Evolutionary conservation across 2,113 vertebrate species (phyloP), one percentile per base, ranked within the genome.

Genomic region (Copsychus sechellarum): DNA sequence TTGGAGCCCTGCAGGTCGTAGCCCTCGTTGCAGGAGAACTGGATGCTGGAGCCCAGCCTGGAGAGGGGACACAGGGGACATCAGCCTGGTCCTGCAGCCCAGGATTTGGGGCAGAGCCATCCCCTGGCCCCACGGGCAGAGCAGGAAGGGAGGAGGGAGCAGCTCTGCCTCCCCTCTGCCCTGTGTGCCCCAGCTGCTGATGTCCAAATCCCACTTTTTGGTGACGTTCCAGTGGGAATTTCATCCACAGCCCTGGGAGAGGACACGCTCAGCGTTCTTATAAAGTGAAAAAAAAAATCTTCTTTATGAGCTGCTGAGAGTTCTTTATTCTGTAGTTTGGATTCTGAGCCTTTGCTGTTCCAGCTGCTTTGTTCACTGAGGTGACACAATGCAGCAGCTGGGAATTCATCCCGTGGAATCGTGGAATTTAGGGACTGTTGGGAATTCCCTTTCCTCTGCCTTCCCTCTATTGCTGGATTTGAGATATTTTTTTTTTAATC

Each of bases 1-100:
- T 99, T 99, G 87, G 99, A 99, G 53, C 99, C 99, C 95, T 99
- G 99, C 72, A 99, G 98, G 89, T 99, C 99, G 24, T 99, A 99
- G 88, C 99, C 99, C 93, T 99, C 99, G 4, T 99, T 99, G 81
- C 99, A 99, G 97, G 99, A 98, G 97, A 99, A 99, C 96, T 99
- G 99, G 97, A 99, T 98, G 7, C 99, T 99, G 97, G 99, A 99
- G 69, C 99, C 99, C 91, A 99, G 98, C 95, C 99, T 99, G 96
- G 96, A 19, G 54, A 78, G 72, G 64, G 84, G 33, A 78, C 81
- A 61, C 1, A 60, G 72, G 64, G 54, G 54, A 45, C 45, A 45
- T 77, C 53, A 86, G 83, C 72, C 53, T 5, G 0, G 17, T 33
- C 61, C 83, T 20, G 48, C 33, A 12, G 0, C 2, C 60, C 69